Base-by-base conservation (phyloP, 1,140 invertebrate species). In the Drosophila elegans region DNA sequence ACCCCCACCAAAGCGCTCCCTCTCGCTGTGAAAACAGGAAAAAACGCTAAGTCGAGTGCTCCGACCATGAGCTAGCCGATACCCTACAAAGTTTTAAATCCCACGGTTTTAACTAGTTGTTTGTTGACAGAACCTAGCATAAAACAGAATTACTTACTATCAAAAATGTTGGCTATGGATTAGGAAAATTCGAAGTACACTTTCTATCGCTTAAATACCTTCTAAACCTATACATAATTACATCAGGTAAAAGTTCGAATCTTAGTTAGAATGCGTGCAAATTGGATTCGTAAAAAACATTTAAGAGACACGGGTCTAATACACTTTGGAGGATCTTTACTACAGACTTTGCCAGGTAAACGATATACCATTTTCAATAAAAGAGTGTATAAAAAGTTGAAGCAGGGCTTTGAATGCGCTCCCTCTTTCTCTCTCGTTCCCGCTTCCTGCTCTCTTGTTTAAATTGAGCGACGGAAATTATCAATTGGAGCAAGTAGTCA, bases 391-490 rank as follows among this genome's bases (percentile, higher is more conserved):
- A 60, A 53, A 83, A 63, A 57, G 45, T 68, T 84, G 53, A 89
- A 89, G 84, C 77, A 83, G 63, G 84, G 83, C 84, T 88, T 89
- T 88, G 62, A 46, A 59, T 41, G 42, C 36, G 34, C 38, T 27
- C n/a, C 21, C 36, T 52, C 68, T 41, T 29, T 45, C 27, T 41
- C 42, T 54, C 42, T 32, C 7, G 25, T 32, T 44, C 34, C 21
- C 42, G 29, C 57, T 42, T 34, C 45, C 13, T 25, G 11, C 32
- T 60, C 54, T 78, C 52, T 77, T 80, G 44, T 69, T 80, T 80
- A 67, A 86, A 79, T 86, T 88, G 61, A 83, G 62, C 54, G 61
- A 80, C 71, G 74, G 75, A 91, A 83, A 88, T 83, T 80, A 83
- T 88, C 83, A 88, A 88, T 88, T 88, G 84, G 66, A 75, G 80